Conservation (phyloP, 2,888 invertebrate species). For the Ypsolopha sequella region DNA sequence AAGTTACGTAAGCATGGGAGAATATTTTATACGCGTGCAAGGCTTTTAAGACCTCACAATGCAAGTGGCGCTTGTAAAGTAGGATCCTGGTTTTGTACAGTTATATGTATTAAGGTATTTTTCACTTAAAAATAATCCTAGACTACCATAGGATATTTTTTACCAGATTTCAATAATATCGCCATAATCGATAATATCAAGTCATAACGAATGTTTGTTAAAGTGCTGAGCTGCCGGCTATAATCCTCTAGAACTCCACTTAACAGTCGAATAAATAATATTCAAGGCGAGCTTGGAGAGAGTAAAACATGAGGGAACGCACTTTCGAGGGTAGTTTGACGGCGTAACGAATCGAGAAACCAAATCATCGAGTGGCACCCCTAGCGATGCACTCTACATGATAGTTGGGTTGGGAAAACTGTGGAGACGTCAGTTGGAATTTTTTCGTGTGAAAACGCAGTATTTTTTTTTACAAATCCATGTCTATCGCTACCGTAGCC, state of each 20-base stretch:
- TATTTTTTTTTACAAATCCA: no score
- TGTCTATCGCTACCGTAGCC: no score
- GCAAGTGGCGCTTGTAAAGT: neutral
- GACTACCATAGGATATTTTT: neutral
- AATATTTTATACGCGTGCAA: neutral
- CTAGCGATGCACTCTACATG: constrained; percentile 62
- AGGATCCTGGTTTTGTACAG: no score
- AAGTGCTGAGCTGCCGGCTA: constrained; percentile 60
- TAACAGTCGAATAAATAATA: constrained; percentile 72
- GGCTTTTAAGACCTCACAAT: neutral
- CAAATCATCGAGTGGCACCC: constrained; percentile 71
- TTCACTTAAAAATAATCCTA: no score
- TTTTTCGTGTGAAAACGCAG: no score
- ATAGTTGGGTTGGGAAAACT: constrained; percentile 44
- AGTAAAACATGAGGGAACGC: constrained; percentile 61
- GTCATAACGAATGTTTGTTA: constrained; percentile 64
- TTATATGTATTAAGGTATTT: no score
- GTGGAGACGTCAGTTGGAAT: constrained; percentile 20
- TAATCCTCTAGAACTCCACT: constrained; percentile 67
- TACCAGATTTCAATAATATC: neutral
- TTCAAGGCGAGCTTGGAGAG: constrained; percentile 55
- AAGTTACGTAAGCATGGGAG: neutral
- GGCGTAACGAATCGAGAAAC: constrained; percentile 72
- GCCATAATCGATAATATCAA: constrained; percentile 13
- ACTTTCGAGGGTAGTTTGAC: constrained; percentile 66